Evolutionary conservation across 2,113 vertebrate genomes (phyloP), one percentile per base, ranked within the genome.

Genomic region (Ramphastos sulfuratus): DNA sequence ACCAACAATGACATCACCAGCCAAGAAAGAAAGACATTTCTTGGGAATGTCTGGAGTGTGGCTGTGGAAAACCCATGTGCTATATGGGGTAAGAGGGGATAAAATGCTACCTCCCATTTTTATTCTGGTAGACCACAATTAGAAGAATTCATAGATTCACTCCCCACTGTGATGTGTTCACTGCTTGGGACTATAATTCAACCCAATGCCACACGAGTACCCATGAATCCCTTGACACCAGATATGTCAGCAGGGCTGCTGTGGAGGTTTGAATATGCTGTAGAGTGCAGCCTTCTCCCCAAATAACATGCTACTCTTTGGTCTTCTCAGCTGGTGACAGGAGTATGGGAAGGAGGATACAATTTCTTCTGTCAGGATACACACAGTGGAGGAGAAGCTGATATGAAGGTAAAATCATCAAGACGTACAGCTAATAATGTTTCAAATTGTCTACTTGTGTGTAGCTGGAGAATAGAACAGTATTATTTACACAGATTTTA

Each of bases 301-400:
- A 63, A 2, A 35, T 96, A 87, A 92, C 33, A 12, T 10, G 31
- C 64, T 48, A 4, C 46, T 94, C 48, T 92, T 92, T 93, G 15
- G 71, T 91, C 46, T 97, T 63, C 48, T 71, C 58, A 99, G 99
- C 97, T 99, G 80, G 97, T 99, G 89, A 97, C 97, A 0, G 98
- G 98, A 94, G 98, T 98, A 54, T 98, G 98, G 98, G 95, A 98
- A 81, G 98, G 99, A 81, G 97, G 95, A 70, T 99, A 99, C 97
- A 98, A 98, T 97, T 98, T 99, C 97, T 98, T 98, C 98, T 99
- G 99, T 94, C 99, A 99, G 97, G 97, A 99, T 93, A 99, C 98
- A 2, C 98, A 98, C 95, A 99, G 98, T 12, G 98, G 96, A 55
- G 98, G 97, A 78, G 98, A 98, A 82, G 97, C 97, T 3, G 99